Evolutionary conservation across 35 echinoderm and acorn worm species (phyloP).

Genomic region (Heliocidaris erythrogramma): DNA sequence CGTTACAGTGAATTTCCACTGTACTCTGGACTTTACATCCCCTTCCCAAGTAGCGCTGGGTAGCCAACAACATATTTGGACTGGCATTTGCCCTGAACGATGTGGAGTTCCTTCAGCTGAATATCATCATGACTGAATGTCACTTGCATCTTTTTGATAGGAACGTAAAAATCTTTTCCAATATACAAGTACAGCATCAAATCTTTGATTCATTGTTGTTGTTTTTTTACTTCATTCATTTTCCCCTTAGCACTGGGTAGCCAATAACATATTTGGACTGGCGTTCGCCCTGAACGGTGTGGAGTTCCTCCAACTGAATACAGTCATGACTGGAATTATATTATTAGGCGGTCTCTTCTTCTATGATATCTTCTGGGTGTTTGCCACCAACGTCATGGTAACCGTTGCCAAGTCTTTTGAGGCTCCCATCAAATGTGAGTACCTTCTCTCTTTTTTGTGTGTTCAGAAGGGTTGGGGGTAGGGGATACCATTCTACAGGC

Average conservation of each 20-base stretch:
- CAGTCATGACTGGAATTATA: conserved; percentile 95
- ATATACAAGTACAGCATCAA: too few relatives aligned
- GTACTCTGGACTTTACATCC: too few relatives aligned
- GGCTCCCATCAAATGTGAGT: conserved; percentile 99
- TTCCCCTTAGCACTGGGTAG: conserved; percentile 86
- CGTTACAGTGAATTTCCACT: too few relatives aligned
- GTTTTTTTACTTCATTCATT: background rate
- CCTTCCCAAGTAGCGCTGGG: conserved; percentile 84
- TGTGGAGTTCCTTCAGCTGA: conserved; percentile 93
- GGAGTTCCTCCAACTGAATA: conserved; percentile 93
- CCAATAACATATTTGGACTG: conserved; percentile 97
- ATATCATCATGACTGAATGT: conserved; percentile 96
- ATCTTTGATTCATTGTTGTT: too few relatives aligned
- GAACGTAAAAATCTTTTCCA: too few relatives aligned
- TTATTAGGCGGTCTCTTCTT: conserved; percentile 88
- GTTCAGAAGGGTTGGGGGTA: too few relatives aligned
- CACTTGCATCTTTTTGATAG: too few relatives aligned
- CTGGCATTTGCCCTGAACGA: conserved; percentile 94
- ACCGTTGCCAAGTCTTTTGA: conserved; percentile 98
- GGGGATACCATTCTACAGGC: too few relatives aligned
- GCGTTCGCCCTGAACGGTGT: conserved; percentile 94
- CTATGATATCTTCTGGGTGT: conserved; percentile 99
- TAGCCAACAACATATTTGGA: conserved; percentile 98
- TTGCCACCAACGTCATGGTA: conserved; percentile 98
- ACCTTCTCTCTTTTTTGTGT: too few relatives aligned